Evolutionary conservation across 2,113 vertebrate species (phyloP), one percentile per base, ranked within the genome.

Genomic region (Leptobrachium ailaonicum): DNA sequence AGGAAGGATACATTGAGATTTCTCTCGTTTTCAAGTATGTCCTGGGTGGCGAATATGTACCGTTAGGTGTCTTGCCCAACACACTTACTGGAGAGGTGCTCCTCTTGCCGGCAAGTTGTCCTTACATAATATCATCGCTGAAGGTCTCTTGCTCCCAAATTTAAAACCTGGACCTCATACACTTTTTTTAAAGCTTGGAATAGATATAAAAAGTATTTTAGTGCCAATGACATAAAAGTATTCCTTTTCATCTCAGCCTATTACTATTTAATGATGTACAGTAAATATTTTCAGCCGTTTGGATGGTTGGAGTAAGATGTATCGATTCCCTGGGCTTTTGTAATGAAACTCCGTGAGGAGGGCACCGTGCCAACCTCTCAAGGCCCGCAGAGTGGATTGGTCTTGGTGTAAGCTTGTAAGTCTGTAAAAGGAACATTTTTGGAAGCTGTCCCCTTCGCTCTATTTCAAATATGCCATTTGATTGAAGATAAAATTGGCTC

Each of bases 221-320:
- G 62, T 67, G 71, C 47, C 41, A 73, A 45, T 58, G 62, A 67
- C 50, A 73, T 73, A 40, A 44, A 72, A 64, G 62, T 66, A 71
- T 79, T 79, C 60, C 60, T 72, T 72, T 79, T 66, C 69, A 67
- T 66, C 66, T 73, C 71, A 58, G 43, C 58, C 77, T 72, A 66
- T 80, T 73, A 80, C 62, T 11, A 45, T 73, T 73, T 80, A 80
- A 73, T 73, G 77, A 80, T 56, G 14, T 80, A 73, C 63, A 66
- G 77, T 80, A 73, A 80, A 80, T 80, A 80, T 80, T 80, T 80
- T 66, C 63, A 80, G 62, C 71, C 43, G 14, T 80, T 67, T 67
- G 62, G 70, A 67, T 73, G 71, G 71, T 54, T 79, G 44, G 43
- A 73, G 69, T 72, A 58, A 79, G 77, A 73, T 73, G 40, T 80